Evolutionary conservation across 2,888 invertebrate genomes (phyloP), one percentile per base, ranked within the genome.

Genomic region (Nycteola revayana): DNA sequence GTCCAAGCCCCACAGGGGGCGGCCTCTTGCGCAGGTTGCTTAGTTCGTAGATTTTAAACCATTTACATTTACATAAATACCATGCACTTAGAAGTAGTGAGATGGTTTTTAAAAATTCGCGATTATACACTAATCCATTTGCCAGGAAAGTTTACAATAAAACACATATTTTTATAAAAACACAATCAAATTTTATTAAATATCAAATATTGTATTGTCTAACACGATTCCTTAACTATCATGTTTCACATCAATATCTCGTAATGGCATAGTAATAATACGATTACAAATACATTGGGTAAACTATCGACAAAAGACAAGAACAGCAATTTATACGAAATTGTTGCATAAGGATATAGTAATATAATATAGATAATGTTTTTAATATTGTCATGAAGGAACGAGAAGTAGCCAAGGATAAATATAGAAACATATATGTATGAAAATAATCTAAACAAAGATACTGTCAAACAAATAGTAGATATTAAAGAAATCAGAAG

Each of bases 191-290:
- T 87, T 86, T 86, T 86, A 84, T 85, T 88, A 81, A 82, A 87
- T 88, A 88, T 87, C 86, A 88, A 87, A 88, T 88, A 88, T 78
- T 86, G 88, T 88, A 88, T 88, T 88, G 88, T 88, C 88, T 88
- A 88, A 88, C 88, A 88, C 88, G 86, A 88, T 84, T 79, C 79
- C 84, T 86, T 88, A 86, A 75, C 80, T 86, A 83, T 82, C 79
- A 86, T 85, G 83, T 83, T 86, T 82, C 82, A 86, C 84, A 85
- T 84, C 83, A 85, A 87, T 84, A 82, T 83, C 61, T 71, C 68
- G 69, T 74, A 72, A 74, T 81, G 75, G 67, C 66, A 65, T 78
- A 66, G 74, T 75, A 68, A 71, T 76, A 72, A 59, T 77, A 81
- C 68, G 76, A 73, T 79, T 84, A 85, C 74, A 77, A 74, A 78